Evolutionary conservation across 2,113 vertebrate species (phyloP), one percentile per base, ranked within the genome.

Genomic region (Macheiramphus alcinus): DNA sequence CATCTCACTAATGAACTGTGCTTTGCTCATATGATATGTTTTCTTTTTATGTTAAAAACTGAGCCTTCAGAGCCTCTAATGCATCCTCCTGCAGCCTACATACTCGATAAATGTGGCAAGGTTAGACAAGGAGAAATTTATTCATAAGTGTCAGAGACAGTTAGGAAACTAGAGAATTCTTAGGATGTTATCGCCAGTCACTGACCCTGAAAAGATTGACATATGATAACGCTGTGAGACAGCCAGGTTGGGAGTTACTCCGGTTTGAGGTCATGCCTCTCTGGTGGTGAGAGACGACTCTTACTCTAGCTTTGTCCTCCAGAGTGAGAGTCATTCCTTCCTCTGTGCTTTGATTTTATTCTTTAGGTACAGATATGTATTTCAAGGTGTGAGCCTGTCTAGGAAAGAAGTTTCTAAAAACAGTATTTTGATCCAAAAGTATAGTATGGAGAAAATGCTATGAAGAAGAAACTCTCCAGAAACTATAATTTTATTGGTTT

Each of bases 121-220:
- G 83, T 94, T 89, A 89, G 80, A 40, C 68, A 83, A 86, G 78
- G 83, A 82, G 72, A 91, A 93, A 85, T 68, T 81, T 91, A 93
- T 95, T 95, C 83, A 29, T 86, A 79, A 68, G 52, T 75, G 72
- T 87, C 76, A 67, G 61, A 92, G 56, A 32, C 45, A 56, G 74
- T 90, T 86, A 59, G 27, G 61, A 79, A 94, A 75, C 25, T 14
- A 56, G 91, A 94, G 75, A 75, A 79, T 91, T 75, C 47, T 68
- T 79, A 45, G 52, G 43, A 36, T 84, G 40, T 53, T 81, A 45
- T 74, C 7, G 2, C 65, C 80, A 88, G 61, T 43, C 88, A 62
- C 20, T 96, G 88, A 95, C 70, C 83, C 84, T n/a, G 86, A 11
- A 81, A 86, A 92, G 93, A 89, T 2, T 96, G 94, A 70, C 63